Conservation (phyloP, 2,888 invertebrate genomes). For the Coenonympha glycerion region DNA sequence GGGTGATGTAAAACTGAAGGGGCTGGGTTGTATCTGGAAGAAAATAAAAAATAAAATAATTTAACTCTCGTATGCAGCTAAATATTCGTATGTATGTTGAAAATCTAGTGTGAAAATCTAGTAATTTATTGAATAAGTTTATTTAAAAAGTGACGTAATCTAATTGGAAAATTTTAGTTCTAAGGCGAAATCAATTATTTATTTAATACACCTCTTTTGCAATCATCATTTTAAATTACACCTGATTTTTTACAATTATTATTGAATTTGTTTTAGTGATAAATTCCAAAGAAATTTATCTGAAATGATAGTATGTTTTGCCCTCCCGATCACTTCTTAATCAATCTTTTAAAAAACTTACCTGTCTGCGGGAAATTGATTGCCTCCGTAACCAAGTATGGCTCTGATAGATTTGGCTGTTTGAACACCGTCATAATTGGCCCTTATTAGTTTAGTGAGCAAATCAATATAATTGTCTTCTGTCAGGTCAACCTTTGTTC, state of each 20-base stretch:
- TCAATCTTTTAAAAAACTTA: no score
- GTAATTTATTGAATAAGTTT: neutral
- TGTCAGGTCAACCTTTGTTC: conserved; percentile 48
- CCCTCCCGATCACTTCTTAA: no score
- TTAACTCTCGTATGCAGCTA: neutral
- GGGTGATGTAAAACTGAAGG: conserved; percentile 61
- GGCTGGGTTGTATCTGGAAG: conserved; percentile 58
- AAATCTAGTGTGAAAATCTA: no score
- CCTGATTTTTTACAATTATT: no score
- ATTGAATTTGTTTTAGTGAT: no score
- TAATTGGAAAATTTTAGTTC: no score
- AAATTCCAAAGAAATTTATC: no score
- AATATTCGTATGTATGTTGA: neutral
- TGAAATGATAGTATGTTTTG: no score
- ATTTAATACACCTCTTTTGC: no score
- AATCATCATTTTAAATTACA: no score
- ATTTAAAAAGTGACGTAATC: no score
- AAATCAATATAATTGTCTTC: conserved; percentile 56
- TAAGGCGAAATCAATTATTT: no score
- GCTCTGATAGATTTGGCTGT: conserved; percentile 53
- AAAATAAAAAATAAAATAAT: neutral
- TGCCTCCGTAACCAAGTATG: conserved; percentile 54
- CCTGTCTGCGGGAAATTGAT: conserved; percentile 45
- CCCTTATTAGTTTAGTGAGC: conserved; percentile 55
- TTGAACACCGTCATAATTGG: conserved; percentile 52